These are phyloP conservation scores for Lasiommata megera DNA, from an alignment of 2,888 invertebrate species.

Conservation along the genomic window DNA sequence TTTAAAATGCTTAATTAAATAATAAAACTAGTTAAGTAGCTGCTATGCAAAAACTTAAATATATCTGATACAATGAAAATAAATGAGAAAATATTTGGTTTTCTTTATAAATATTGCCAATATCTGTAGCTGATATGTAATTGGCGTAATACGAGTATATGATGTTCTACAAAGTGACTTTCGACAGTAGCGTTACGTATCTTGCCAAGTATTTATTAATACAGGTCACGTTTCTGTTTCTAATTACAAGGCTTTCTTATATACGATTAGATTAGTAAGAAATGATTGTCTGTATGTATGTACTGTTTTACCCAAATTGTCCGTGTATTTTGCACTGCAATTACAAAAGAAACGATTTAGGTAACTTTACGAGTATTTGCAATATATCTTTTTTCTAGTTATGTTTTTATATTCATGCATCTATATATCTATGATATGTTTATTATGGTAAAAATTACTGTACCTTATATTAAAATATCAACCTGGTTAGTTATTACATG, in stretches of 20 bases:
- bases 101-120: background rate
- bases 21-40: background rate
- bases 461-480: background rate
- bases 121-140: too few species aligned
- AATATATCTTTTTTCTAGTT: background rate
- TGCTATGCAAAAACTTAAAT: background rate
- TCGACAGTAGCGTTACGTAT: background rate
- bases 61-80: background rate
- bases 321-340: background rate
- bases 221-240: background rate
- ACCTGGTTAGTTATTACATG: background rate
- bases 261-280: background rate
- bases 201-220: background rate
- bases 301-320: conserved; percentile 1
- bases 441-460: background rate
- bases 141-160: background rate
- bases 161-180: background rate
- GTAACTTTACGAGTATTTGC: background rate
- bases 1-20: background rate
- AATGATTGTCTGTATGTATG: background rate
- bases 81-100: background rate
- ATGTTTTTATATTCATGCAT: background rate
- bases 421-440: background rate
- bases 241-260: background rate
- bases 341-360: conserved; percentile 2